Base-by-base conservation (phyloP, 2,113 vertebrate species). In the Neolamprologus modestus region DNA sequence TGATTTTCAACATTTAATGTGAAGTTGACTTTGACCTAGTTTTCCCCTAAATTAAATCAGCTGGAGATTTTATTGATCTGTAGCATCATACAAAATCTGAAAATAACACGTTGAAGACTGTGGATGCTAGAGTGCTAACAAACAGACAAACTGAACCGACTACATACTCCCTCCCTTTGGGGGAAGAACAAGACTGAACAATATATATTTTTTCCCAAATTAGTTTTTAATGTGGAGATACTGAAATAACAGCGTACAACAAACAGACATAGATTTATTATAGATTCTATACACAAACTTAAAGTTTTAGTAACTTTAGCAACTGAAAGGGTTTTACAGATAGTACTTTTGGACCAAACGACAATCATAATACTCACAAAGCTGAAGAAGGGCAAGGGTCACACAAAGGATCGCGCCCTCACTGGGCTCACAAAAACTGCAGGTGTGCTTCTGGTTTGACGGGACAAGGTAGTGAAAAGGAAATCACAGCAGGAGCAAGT, bases 191-290 rank as follows among this genome's bases (percentile, higher is more conserved):
- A 84, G 5, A 78, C 8, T 33, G 6, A 76, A 17, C 45, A 57
- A 47, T 11, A 35, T 12, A 37, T 59, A 26, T 61, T 68, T 84
- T 91, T 82, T 81, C 78, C 78, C 76, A 90, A 86, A 89, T 35
- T 81, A 53, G 4, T 88, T 93, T 95, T 95, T 95, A 94, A 92
- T 95, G 90, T 54, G 68, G 87, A 91, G 84, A 95, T 90, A 96
- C 81, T 92, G 87, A 93, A 96, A 92, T 89, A 92, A 96, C 94
- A 96, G 57, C 61, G 91, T 88, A 95, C 92, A 93, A 95, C 89
- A 95, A 90, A 93, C 90, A 94, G 85, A 95, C 92, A 94, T 24
- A 68, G 85, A 95, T 84, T 90, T 90, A 9, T 59, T 82, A 91
- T 93, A 87, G 83, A 84, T n/a, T 78, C 28, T 91, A 85, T 90